Conservation (phyloP, 1,140 invertebrate species). For the Drosophila kepulauana region DNA sequence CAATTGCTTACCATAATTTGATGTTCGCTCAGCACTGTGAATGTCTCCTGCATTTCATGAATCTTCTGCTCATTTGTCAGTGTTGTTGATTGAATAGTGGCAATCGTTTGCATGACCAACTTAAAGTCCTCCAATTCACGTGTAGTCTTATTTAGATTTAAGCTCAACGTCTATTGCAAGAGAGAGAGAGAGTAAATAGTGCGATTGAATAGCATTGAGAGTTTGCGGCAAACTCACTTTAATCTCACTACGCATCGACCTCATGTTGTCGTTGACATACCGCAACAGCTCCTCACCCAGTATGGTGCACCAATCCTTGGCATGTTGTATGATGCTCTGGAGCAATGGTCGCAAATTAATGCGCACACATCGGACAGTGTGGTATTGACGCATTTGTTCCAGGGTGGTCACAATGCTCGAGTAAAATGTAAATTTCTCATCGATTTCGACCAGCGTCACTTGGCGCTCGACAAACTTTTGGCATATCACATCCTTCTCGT, state of each 20-base stretch:
- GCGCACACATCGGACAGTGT: slow-evolving; percentile 88
- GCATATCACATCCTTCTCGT: slow-evolving; percentile 91
- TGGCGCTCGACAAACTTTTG: slow-evolving; percentile 91
- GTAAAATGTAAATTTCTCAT: slow-evolving; percentile 94
- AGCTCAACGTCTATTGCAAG: slow-evolving; percentile 85
- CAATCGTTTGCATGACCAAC: slow-evolving; percentile 92
- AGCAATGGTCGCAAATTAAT: slow-evolving; percentile 89
- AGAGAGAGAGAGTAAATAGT: not conserved
- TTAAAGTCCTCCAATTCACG: slow-evolving; percentile 93
- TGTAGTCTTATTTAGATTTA: slow-evolving; percentile 89
- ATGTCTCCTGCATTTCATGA: slow-evolving; percentile 88
- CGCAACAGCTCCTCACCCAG: slow-evolving; percentile 88
- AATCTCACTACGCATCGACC: slow-evolving; percentile 86
- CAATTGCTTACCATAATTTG: slow-evolving; percentile 85
- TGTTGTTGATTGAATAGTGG: slow-evolving; percentile 90
- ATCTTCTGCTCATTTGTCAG: slow-evolving; percentile 91
- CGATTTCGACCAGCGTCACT: slow-evolving; percentile 90
- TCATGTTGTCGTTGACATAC: slow-evolving; percentile 88
- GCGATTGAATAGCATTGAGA: not conserved
- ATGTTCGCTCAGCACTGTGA: slow-evolving; percentile 87
- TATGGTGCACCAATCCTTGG: slow-evolving; percentile 89
- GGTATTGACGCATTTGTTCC: slow-evolving; percentile 86
- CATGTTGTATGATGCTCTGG: slow-evolving; percentile 88
- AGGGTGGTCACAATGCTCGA: slow-evolving; percentile 91
- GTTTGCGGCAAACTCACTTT: slow-evolving; percentile 63